These are phyloP conservation scores for Platorchestia sp. DNA, from an alignment of 1,140 invertebrate genomes.

Conservation along the genomic window DNA sequence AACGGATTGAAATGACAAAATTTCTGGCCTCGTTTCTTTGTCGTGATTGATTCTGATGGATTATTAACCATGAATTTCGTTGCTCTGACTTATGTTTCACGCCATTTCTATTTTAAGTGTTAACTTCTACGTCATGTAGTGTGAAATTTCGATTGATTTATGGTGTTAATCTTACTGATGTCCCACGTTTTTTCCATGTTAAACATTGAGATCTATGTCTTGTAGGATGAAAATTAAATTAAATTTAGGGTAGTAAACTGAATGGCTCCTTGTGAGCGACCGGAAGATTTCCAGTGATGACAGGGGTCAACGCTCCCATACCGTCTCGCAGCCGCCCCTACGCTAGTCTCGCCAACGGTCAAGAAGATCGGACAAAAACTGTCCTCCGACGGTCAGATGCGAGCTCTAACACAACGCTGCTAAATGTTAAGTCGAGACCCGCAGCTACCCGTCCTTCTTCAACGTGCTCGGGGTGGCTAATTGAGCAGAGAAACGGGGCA, in stretches of 20 bases:
- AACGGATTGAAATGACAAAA: no score
- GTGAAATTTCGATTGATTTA: no score
- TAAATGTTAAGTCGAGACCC: background rate
- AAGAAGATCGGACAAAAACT: constrained; percentile 12
- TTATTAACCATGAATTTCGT: no score
- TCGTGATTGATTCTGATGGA: no score
- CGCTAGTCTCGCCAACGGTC: constrained; percentile 26
- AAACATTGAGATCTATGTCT: background rate
- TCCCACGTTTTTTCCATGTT: no score
- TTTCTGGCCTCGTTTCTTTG: no score
- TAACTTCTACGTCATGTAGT: no score
- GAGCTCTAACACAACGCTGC: background rate
- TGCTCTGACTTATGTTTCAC: no score
- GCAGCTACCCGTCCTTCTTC: background rate
- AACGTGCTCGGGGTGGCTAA: no score
- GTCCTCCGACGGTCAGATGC: background rate
- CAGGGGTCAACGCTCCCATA: constrained; percentile 10
- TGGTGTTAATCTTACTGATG: no score
- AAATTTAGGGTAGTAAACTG: background rate
- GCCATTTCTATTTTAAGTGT: no score
- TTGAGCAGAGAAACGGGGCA: no score
- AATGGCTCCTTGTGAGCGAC: background rate
- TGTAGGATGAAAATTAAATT: background rate
- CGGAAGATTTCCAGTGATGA: background rate
- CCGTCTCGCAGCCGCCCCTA: background rate